These are phyloP conservation scores for Aphaenogaster ashmeadi DNA, from an alignment of 1,140 invertebrate species.

Conservation along the genomic window DNA sequence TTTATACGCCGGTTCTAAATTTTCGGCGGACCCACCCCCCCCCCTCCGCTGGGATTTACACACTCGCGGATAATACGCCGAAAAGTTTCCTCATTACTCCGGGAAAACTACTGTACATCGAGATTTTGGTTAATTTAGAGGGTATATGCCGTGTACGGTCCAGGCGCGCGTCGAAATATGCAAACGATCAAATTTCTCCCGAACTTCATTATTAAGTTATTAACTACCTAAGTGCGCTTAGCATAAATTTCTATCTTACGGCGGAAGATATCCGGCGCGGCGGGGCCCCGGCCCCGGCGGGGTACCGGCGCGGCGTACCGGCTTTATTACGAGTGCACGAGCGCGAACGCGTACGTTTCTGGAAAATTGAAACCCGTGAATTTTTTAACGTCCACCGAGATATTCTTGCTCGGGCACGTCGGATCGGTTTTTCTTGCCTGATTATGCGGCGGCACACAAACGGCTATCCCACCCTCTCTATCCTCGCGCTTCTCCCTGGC, in stretches of 20 bases:
- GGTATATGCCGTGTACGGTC: slow-evolving; percentile 25
- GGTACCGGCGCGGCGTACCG: neutral
- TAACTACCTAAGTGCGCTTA: slow-evolving; percentile 73
- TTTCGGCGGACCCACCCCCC: slow-evolving; percentile 8
- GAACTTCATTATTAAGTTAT: slow-evolving; percentile 76
- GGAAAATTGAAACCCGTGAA: slow-evolving; percentile 60
- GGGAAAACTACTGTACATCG: slow-evolving; percentile 59
- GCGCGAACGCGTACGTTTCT: slow-evolving; percentile 50
- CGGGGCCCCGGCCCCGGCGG: neutral
- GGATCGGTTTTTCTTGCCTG: slow-evolving; percentile 62
- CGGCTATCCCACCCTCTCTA: neutral
- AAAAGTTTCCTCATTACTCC: slow-evolving; percentile 74
- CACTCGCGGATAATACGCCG: slow-evolving; percentile 50
- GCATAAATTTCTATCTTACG: slow-evolving; percentile 74
- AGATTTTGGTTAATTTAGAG: slow-evolving; percentile 68
- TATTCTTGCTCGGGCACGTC: slow-evolving; percentile 60
- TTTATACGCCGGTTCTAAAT: slow-evolving; percentile 9
- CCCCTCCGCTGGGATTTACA: slow-evolving; percentile 42
- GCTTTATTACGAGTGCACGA: slow-evolving; percentile 49
- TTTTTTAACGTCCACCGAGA: slow-evolving; percentile 55
- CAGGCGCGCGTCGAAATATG: slow-evolving; percentile 58
- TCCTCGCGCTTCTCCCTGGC: neutral
- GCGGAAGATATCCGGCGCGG: slow-evolving; percentile 5
- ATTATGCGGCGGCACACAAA: slow-evolving; percentile 62
- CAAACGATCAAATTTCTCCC: slow-evolving; percentile 70